A percentile compares a stretch with the other conserved stretches of the same genome.
phyloP scores from a whole-genome alignment of 2,113 vertebrate species.

The Theropithecus gelada region DNA sequence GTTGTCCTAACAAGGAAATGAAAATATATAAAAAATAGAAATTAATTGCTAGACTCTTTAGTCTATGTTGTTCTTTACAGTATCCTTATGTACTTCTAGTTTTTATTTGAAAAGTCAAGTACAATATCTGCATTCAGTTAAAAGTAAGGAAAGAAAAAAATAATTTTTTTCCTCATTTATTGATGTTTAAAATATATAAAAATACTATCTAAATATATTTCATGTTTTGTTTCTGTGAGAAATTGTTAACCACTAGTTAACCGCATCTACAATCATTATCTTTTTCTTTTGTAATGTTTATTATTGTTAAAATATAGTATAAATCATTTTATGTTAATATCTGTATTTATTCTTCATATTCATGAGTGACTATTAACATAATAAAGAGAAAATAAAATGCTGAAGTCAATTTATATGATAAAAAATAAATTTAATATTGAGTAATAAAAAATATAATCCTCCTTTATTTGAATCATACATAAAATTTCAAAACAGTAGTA shows the following conservation, averaged over 20 bases:
- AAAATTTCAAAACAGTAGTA: constrained; percentile 47
- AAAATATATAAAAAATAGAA: not conserved
- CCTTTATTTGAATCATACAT: not conserved
- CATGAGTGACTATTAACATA: not conserved
- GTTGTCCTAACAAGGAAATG: not conserved
- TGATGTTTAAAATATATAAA: not conserved
- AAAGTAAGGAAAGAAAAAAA: not conserved
- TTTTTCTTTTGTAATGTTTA: not conserved
- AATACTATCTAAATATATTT: not conserved
- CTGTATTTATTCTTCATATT: not conserved
- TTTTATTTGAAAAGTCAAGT: constrained; percentile 1
- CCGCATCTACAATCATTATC: not conserved
- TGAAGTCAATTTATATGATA: not conserved
- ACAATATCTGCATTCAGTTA: not conserved
- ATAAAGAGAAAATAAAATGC: not conserved
- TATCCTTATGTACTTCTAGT: not conserved
- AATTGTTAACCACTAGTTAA: not conserved
- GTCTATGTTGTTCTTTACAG: not conserved
- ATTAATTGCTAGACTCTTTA: not conserved
- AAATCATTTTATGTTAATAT: not conserved
- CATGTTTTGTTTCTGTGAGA: not conserved
- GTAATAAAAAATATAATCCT: not conserved
- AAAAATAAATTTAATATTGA: not conserved
- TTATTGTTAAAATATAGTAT: not conserved
- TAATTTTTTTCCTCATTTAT: not conserved